Evolutionary conservation across 2,113 vertebrate genomes (phyloP), one percentile per base, ranked within the genome.

Genomic region (Larimichthys polyactis): DNA sequence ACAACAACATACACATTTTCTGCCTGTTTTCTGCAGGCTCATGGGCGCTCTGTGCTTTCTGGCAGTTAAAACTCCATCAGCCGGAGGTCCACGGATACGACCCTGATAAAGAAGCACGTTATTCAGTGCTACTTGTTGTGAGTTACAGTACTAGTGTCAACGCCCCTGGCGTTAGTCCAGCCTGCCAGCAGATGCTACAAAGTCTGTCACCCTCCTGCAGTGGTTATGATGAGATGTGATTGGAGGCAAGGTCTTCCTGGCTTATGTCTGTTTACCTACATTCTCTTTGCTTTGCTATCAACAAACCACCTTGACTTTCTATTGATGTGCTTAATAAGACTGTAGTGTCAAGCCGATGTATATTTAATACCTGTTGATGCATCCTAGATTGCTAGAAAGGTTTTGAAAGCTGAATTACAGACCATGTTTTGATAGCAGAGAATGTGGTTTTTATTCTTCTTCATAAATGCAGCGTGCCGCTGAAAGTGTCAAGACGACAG

Each of bases 131-230:
- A 74, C 20, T 71, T 54, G 67, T 75, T 81, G 75, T 55, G 63
- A 75, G 74, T 72, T 79, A 78, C 73, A 76, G 60, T 78, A 27
- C 51, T 22, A 57, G 69, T 73, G 81, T 70, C 67, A 52, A 57
- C 15, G 10, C 29, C 64, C 57, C 71, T 72, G 78, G 65, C 68
- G 11, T 76, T 62, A 15, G 48, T 88, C 84, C 76, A 87, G 59
- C 74, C 63, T 71, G 66, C 69, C 54, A 68, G 43, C 76, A 86
- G 80, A 86, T 80, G 77, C 77, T 77, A 4, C 68, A 70, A 16
- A 75, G 70, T 84, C 60, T 83, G 79, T 73, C 78, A 49, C 43
- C 46, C 15, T 67, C 59, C 78, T 82, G 78, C 20, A 5, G 57
- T 0, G 43, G 32, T 72, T 60, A 40, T 82, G 36, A 81, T 27